These are phyloP conservation scores for Mesocentrotus franciscanus DNA, from an alignment of 53 echinoderm and acorn worm species.

Conservation along the genomic window DNA sequence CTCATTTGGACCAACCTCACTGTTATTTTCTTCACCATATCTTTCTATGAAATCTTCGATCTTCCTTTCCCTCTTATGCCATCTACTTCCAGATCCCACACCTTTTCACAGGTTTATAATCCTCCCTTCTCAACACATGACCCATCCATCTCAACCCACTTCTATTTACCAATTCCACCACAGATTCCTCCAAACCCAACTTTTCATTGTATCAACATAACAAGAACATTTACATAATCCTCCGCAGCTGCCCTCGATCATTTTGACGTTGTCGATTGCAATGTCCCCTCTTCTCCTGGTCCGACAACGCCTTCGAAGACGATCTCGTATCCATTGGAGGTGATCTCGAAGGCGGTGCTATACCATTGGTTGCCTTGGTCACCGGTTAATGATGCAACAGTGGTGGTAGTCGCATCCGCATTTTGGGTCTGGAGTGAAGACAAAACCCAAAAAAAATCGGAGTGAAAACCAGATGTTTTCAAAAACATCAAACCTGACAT, in stretches of 20 bases:
- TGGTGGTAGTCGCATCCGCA: neutral
- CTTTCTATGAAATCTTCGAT: too few species aligned
- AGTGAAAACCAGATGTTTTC: neutral
- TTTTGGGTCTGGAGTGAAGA: neutral
- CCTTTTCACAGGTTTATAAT: too few species aligned
- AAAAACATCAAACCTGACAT: too few species aligned
- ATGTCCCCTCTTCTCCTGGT: constrained; percentile 83
- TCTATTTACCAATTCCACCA: too few species aligned
- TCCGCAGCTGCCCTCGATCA: constrained; percentile 48
- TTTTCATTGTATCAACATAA: too few species aligned
- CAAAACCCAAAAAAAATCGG: neutral
- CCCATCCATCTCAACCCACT: too few species aligned
- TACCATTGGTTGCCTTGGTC: constrained; percentile 80
- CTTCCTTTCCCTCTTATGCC: too few species aligned
- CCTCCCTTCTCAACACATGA: too few species aligned
- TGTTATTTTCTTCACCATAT: too few species aligned
- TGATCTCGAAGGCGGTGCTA: constrained; percentile 49
- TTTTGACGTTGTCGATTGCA: constrained; percentile 83
- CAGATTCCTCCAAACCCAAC: too few species aligned
- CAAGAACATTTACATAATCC: constrained; percentile 2
- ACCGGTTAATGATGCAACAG: constrained; percentile 61
- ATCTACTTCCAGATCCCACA: too few species aligned
- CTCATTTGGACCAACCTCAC: too few species aligned
- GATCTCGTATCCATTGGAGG: constrained; percentile 71
- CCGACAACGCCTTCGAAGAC: constrained; percentile 85